phyloP scores from a whole-genome alignment of 2,888 invertebrate species.

The Patella caerulea region DNA sequence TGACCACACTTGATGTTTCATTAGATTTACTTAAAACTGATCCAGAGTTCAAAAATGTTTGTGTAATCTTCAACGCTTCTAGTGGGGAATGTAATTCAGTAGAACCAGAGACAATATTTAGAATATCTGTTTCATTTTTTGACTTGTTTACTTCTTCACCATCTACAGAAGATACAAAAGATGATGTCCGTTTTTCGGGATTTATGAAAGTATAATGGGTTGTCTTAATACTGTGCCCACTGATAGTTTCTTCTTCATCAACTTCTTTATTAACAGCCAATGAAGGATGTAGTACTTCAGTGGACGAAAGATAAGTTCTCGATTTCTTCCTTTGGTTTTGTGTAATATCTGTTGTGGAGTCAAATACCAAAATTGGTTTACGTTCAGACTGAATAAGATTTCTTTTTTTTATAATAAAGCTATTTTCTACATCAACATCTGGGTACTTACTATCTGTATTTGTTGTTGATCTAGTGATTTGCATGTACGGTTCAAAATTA shows the following conservation, averaged over 20 bases:
- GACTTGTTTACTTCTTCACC: too few relatives aligned
- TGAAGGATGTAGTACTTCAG: too few relatives aligned
- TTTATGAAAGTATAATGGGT: neutral
- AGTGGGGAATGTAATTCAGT: neutral
- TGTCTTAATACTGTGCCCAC: neutral
- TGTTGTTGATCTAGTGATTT: too few relatives aligned
- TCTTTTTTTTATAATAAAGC: too few relatives aligned
- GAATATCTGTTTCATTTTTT: neutral
- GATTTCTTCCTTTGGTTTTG: neutral
- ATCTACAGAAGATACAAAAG: neutral
- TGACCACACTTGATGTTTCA: neutral
- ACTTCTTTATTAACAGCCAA: neutral
- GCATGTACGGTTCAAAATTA: too few relatives aligned
- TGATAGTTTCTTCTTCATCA: neutral
- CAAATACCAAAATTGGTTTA: neutral
- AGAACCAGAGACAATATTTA: neutral
- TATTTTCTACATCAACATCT: too few relatives aligned
- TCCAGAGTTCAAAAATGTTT: constrained; percentile 7
- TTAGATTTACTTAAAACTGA: neutral
- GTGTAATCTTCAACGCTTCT: neutral
- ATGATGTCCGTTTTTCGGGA: neutral
- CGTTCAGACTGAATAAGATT: too few relatives aligned
- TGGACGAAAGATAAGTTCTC: neutral
- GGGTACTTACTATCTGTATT: too few relatives aligned
- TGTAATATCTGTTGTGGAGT: neutral